Percentiles rank a stretch among this genome's conserved stretches.
These are phyloP conservation scores for Turritopsis dohrnii DNA, from an alignment of 30 jellyfish, hydroid and myxozoan species.

Conservation along the genomic window DNA sequence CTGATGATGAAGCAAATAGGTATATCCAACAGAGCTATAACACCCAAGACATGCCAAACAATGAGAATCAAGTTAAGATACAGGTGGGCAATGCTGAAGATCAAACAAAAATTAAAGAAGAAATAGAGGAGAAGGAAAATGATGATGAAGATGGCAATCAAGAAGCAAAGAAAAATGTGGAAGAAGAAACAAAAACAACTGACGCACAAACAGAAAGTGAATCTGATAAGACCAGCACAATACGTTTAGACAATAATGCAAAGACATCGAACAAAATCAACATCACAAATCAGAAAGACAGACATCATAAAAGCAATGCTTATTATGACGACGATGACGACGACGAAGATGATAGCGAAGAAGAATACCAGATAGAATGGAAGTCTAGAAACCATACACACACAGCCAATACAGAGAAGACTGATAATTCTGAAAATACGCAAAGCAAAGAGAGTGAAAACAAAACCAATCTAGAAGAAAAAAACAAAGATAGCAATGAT, in stretches of 20 bases:
- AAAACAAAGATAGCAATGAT: background rate
- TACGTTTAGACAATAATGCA: background rate
- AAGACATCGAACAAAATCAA: background rate
- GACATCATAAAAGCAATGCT: constrained; percentile 8
- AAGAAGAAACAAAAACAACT: constrained; percentile 1
- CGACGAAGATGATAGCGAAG: background rate
- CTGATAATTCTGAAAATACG: background rate
- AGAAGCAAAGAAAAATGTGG: constrained; percentile 15
- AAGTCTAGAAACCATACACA: background rate
- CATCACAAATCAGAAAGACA: too few species aligned
- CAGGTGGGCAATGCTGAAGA: background rate
- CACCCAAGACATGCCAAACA: background rate
- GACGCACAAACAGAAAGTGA: background rate
- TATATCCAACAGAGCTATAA: background rate
- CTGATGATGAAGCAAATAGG: background rate
- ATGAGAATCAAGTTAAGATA: background rate
- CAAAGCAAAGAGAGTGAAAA: background rate
- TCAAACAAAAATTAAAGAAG: constrained; percentile 6
- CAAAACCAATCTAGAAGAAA: background rate
- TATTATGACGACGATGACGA: background rate
- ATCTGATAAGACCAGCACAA: constrained; percentile 23
- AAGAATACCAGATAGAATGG: background rate
- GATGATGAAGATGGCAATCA: constrained; percentile 19
- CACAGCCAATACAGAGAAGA: background rate
- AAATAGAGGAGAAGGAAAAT: constrained; percentile 1